These are phyloP conservation scores for Amazona vittata DNA, from an alignment of 2,113 vertebrate species.

Conservation along the genomic window DNA sequence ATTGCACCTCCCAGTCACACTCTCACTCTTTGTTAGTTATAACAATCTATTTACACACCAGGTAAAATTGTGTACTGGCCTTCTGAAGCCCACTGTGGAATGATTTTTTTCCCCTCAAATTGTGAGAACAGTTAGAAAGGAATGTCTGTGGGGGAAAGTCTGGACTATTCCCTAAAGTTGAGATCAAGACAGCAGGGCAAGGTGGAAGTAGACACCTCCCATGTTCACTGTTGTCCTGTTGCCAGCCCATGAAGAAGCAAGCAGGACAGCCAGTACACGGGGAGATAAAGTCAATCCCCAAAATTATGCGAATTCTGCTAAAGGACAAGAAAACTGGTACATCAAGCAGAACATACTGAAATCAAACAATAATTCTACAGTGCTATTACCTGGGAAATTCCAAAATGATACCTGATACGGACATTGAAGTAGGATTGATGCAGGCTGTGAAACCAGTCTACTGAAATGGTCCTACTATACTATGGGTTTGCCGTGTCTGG, in stretches of 20 bases:
- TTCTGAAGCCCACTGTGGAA: neutral
- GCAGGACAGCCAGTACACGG: too few relatives aligned
- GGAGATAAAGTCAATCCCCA: neutral
- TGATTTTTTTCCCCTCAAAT: too few relatives aligned
- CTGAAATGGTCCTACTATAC: too few relatives aligned
- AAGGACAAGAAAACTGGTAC: neutral
- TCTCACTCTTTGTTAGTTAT: neutral
- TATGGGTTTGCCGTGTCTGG: neutral
- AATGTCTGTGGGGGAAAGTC: neutral
- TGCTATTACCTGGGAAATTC: neutral
- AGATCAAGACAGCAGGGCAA: neutral
- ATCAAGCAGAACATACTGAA: neutral
- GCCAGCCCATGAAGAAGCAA: neutral
- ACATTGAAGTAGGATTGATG: neutral
- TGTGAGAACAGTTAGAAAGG: neutral
- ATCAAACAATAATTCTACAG: neutral
- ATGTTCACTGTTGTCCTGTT: fast-evolving
- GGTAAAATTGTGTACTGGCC: neutral
- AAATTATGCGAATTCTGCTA: neutral
- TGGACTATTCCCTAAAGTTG: neutral
- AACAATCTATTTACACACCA: neutral
- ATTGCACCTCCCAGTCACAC: neutral
- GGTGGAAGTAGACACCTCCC: neutral
- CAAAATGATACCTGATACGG: neutral
- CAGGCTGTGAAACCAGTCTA: neutral